Base-by-base conservation (phyloP, 2,888 invertebrate genomes). In the Eupithecia abbreviata region DNA sequence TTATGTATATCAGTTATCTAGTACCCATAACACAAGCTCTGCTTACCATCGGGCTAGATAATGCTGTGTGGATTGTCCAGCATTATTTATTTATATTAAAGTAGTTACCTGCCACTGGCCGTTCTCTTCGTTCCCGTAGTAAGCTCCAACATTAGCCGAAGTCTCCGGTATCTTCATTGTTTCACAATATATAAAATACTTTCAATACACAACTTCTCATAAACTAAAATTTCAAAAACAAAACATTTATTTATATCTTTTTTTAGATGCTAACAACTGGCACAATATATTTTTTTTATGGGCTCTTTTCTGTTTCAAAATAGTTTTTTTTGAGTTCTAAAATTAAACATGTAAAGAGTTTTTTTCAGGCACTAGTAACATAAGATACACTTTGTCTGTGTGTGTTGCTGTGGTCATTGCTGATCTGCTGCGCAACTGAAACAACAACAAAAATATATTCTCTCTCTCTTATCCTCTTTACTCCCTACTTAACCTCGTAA, bases 91-190 rank as follows among this genome's bases (percentile, higher is more conserved):
- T 30, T 30, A 30, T 30, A 30, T 30, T 30, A 30, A 58, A 58
- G 5, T 69, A 41, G 86, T 73, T 51, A 94, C 94, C 91, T 95
- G 94, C 94, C 94, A 95, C 89, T 94, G 94, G 76, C 92, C 92
- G 80, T 91, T 93, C 41, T 93, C 93, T 51, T 94, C 93, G 42
- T 91, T 94, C 83, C 92, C 93, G 83, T 94, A 94, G 74, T 95
- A 95, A 83, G 93, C 92, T 55, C 93, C 94, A 84, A 93, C 89
- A 58, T 92, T 94, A 0, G 93, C 89, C 0, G 91, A 85, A 0
- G 92, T 91, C 88, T 95, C 94, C 13, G 94, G 94, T 87, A 95
- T 95, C 91, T 94, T 94, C 94, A 95, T 95, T 79, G 83, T 93
- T 87, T 58, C 74, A 77, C 73, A 79, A 73, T 73, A 62, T 42